phyloP scores from a whole-genome alignment of 1,140 invertebrate species.

The Neodiprion pinetum region DNA sequence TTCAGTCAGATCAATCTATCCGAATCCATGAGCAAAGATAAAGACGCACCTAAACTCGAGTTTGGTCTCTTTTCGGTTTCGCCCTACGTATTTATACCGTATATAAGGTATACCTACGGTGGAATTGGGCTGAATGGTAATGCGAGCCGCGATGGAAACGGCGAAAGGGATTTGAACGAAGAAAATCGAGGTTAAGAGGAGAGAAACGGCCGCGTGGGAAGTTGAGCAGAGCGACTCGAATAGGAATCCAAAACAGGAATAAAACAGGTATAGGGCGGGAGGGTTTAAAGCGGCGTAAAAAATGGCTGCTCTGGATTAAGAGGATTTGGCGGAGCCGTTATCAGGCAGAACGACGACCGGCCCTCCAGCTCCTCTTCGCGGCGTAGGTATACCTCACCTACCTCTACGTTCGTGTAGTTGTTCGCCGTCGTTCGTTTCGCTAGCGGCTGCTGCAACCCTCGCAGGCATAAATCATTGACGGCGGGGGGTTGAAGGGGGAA shows the following conservation, averaged over 20 bases:
- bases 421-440: too few relatives aligned
- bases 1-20: too few relatives aligned
- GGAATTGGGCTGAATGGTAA: too few relatives aligned
- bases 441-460: not conserved
- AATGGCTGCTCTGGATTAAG: conserved; percentile 37
- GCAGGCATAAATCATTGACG: conserved; percentile 35
- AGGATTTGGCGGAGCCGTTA: conserved; percentile 33
- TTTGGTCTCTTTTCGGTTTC: too few relatives aligned
- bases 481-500: conserved; percentile 5
- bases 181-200: not conserved
- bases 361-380: not conserved
- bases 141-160: too few relatives aligned
- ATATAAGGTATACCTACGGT: too few relatives aligned
- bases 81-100: too few relatives aligned
- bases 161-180: not conserved
- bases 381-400: too few relatives aligned
- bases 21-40: too few relatives aligned
- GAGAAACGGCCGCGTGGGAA: not conserved
- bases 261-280: conserved; percentile 23
- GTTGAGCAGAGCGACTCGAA: not conserved
- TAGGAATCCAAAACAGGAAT: conserved; percentile 28
- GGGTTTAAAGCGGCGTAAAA: conserved; percentile 33
- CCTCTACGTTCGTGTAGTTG: too few relatives aligned
- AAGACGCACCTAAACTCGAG: too few relatives aligned
- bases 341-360: conserved; percentile 25